A percentile compares a stretch with the other conserved stretches of the same genome.
phyloP scores from a whole-genome alignment of 1,140 invertebrate genomes.

The Marisa cornuarietis region DNA sequence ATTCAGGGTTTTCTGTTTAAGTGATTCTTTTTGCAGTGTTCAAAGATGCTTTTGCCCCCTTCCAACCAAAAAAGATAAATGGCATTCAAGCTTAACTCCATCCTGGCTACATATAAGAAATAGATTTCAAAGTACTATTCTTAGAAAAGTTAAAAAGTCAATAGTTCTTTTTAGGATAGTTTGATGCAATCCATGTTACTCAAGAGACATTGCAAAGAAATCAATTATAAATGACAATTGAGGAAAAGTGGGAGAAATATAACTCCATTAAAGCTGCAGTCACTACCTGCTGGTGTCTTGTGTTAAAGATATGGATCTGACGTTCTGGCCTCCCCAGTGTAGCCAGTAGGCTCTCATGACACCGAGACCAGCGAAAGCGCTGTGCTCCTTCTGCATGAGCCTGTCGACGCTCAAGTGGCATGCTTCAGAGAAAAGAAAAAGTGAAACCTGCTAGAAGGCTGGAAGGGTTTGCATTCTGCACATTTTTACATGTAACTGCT shows the following conservation, averaged over 20 bases:
- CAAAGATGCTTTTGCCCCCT: no score
- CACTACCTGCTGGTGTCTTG: slow-evolving; percentile 60
- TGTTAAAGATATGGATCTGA: slow-evolving; percentile 62
- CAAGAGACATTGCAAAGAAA: not conserved
- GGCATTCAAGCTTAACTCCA: no score
- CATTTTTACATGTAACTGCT: no score
- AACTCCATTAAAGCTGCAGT: not conserved
- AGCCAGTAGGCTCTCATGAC: slow-evolving; percentile 55
- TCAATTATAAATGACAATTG: not conserved
- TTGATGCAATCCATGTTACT: no score
- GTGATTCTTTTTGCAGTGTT: no score
- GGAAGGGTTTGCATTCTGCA: no score
- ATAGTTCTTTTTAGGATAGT: no score
- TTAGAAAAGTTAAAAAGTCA: no score
- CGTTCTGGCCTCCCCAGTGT: slow-evolving; percentile 57
- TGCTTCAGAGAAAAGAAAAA: slow-evolving; percentile 38
- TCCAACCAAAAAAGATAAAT: no score
- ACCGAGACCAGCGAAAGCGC: slow-evolving; percentile 56
- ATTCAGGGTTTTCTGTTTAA: no score
- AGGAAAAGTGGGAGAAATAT: not conserved
- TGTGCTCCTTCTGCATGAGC: slow-evolving; percentile 55
- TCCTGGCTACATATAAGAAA: no score
- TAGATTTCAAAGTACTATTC: no score
- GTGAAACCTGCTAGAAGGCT: not conserved
- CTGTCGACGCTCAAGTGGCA: slow-evolving; percentile 57